phyloP scores from a whole-genome alignment of 2,888 invertebrate genomes.

The Brenthis ino region DNA sequence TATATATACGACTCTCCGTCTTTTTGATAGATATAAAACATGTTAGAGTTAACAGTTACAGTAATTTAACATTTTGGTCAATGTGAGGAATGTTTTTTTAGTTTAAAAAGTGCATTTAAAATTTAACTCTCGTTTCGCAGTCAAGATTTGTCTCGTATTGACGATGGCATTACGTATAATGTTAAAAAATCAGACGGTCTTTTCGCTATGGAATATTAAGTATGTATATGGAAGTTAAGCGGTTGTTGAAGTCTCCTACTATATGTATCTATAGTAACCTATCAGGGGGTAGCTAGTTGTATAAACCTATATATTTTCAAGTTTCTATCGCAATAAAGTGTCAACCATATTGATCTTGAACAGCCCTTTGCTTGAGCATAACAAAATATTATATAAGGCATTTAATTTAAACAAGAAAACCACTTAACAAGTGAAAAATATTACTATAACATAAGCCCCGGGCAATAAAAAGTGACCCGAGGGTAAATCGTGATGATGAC shows the following conservation, averaged over 20 bases:
- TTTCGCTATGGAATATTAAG: background rate
- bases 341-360: too few species aligned
- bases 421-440: slow-evolving; percentile 4
- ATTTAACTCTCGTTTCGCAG: slow-evolving; percentile 27
- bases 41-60: slow-evolving; percentile 3
- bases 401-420: background rate
- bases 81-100: slow-evolving; percentile 17
- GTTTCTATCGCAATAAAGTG: too few species aligned
- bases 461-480: slow-evolving; percentile 43
- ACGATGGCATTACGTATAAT: slow-evolving; percentile 19
- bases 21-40: background rate
- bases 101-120: slow-evolving; percentile 21
- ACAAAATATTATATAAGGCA: background rate
- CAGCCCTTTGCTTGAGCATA: background rate
- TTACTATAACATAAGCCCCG: slow-evolving; percentile 4
- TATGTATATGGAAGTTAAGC: too few species aligned
- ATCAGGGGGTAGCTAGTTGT: too few species aligned
- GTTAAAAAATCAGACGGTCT: slow-evolving; percentile 5
- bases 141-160: slow-evolving; percentile 39
- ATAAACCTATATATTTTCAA: too few species aligned
- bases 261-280: too few species aligned
- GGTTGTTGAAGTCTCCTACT: too few species aligned
- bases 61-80: slow-evolving; percentile 12
- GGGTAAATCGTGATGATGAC: slow-evolving; percentile 62
- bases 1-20: background rate